Evolutionary conservation across 1,140 invertebrate genomes (phyloP), one percentile per base, ranked within the genome.

Genomic region (Neoseiulus cucumeris): DNA sequence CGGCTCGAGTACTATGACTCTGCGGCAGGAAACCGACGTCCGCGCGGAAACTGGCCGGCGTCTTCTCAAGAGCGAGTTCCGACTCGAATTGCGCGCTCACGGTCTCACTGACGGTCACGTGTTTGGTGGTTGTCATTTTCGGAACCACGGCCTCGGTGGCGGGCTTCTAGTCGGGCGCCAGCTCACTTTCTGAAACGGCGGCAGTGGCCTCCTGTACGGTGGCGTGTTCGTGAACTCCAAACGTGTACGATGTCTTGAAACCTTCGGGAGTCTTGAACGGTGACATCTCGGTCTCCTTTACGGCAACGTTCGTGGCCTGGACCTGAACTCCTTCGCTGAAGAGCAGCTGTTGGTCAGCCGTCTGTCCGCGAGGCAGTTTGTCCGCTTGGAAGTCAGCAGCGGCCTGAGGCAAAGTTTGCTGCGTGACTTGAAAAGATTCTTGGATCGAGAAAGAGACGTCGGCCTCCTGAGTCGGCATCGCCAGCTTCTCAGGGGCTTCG

Each of bases 401-500:
- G 17, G 51, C 14, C 22, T 29, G 14, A 12, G 51, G 51, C 22
- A 59, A 9, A 4, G 51, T 59, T 25, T 59, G 51, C 33, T 59
- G 51, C 29, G 66, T 67, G 41, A 69, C 65, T 22, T 68, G 33
- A 29, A 69, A 39, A n/a, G 68, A 68, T 65, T 70, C 66, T 17
- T 69, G 67, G 7, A 42, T 33, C 22, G 69, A 20, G 41, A 69
- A 30, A 29, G 68, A 39, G n/a, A 66, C 39, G 9, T 12, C 45
- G 44, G 69, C 69, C 14, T 65, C 39, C 65, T 69, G 25, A 7
- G 66, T 66, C 17, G 29, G 39, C 12, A 76, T 72, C 22, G 75
- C 64, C 33, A 72, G 72, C 9, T 80, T 68, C 74, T 80, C 76
- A 20, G 51, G 51, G 25, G 51, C 65, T 20, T 22, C 45, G 65